Conservation (phyloP, 2,113 vertebrate genomes). For the Todiramphus saurophagus region DNA sequence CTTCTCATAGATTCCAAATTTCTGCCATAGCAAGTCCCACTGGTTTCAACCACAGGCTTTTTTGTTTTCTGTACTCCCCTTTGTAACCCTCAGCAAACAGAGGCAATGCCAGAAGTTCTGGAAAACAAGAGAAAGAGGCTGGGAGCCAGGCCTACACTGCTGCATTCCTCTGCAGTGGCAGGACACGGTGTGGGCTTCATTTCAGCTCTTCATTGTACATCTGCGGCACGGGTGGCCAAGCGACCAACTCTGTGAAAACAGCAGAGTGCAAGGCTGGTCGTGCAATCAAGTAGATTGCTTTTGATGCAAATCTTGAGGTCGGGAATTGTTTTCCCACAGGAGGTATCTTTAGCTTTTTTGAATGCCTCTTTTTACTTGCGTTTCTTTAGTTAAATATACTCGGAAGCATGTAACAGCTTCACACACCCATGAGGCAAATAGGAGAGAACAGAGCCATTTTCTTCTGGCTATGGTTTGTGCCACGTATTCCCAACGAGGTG, state of each 20-base stretch:
- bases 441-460: neutral
- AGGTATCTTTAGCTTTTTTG: neutral
- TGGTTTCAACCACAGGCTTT: slow-evolving; percentile 67
- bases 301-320: neutral
- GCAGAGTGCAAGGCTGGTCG: neutral
- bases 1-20: slow-evolving; percentile 79
- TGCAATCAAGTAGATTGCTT: neutral
- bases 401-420: neutral
- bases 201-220: neutral
- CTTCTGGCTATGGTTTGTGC: neutral
- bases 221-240: neutral
- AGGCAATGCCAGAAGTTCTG: slow-evolving; percentile 37
- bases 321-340: neutral
- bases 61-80: slow-evolving; percentile 69
- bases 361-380: neutral
- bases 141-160: slow-evolving; percentile 59
- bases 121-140: slow-evolving; percentile 63
- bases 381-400: neutral
- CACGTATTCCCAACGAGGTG: neutral
- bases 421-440: neutral
- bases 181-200: slow-evolving; percentile 6
- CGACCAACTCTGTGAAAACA: neutral
- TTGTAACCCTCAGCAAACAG: slow-evolving; percentile 46
- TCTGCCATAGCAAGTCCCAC: slow-evolving; percentile 78
- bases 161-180: slow-evolving; percentile 57